These are phyloP conservation scores for Saimiri boliviensis DNA, from an alignment of 2,113 vertebrate species.

Conservation along the genomic window DNA sequence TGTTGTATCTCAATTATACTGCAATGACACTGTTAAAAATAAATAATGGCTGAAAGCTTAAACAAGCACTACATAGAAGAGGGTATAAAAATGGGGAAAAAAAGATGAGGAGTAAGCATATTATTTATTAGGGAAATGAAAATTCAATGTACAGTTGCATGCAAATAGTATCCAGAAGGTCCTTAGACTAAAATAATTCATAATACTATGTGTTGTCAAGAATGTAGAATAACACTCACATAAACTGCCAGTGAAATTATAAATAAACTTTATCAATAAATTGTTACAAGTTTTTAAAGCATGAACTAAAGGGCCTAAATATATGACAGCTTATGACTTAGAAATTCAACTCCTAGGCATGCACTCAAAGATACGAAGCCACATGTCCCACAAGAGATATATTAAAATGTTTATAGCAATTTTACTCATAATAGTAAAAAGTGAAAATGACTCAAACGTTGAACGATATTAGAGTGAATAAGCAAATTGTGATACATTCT, in stretches of 20 bases:
- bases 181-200: background rate
- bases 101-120: background rate
- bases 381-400: background rate
- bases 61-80: background rate
- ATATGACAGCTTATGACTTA: background rate
- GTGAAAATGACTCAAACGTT: background rate
- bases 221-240: background rate
- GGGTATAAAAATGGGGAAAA: background rate
- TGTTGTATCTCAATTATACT: background rate
- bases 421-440: background rate
- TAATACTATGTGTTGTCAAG: background rate
- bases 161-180: background rate
- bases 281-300: background rate
- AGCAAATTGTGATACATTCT: background rate
- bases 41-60: background rate
- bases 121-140: background rate
- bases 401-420: background rate
- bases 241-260: background rate
- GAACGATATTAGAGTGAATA: background rate
- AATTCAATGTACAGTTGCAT: background rate
- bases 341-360: background rate
- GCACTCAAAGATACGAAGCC: background rate
- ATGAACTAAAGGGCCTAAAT: background rate
- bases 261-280: background rate
- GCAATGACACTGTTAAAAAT: background rate